Evolutionary conservation across 2,797 vertebrate species (phyloP), one percentile per base, ranked within the genome.

Genomic region (Bufotes viridis): DNA sequence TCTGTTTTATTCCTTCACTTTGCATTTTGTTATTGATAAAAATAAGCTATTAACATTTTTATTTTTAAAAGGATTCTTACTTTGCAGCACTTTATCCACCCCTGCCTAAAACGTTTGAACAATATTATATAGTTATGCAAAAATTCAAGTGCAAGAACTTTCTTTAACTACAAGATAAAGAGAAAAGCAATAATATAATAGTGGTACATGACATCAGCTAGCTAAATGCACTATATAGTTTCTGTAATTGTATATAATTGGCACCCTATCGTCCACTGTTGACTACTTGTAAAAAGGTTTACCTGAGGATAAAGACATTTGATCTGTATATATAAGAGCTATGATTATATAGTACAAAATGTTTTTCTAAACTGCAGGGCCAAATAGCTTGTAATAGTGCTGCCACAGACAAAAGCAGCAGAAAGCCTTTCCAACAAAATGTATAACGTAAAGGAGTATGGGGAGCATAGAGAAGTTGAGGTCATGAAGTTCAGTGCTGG

Each of bases 181-280:
- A n/a, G 75, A 78, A 78, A 1, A 55, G 51, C 51, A n/a, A 53
- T 75, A 51, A 78, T 53, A 24, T 55, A 78, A 55, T 55, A 55
- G 42, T 4, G 5, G 18, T 51, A 22, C 18, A 75, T 51, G 20
- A 18, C 53, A 51, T 4, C 42, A 51, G 72, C 42, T 13, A 22
- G 75, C 49, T 78, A n/a, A 55, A n/a, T 78, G 51, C 49, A n/a
- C 24, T 49, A 24, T 22, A 7, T 24, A 78, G 24, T 24, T 78
- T 78, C 75, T 51, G 75, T 78, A 78, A 78, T 78, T 78, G 75
- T 55, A 78, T 78, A 55, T 53, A 78, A 78, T 78, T 78, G 49
- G 11, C 74, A 20, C 74, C 49, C 42, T 76, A 76, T 78, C 10
- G 15, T 55, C 51, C 51, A 15, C 12, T 78, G 51, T 55, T 24